Base-by-base conservation (phyloP, 2,797 vertebrate species). In the Myotis findleyi region DNA sequence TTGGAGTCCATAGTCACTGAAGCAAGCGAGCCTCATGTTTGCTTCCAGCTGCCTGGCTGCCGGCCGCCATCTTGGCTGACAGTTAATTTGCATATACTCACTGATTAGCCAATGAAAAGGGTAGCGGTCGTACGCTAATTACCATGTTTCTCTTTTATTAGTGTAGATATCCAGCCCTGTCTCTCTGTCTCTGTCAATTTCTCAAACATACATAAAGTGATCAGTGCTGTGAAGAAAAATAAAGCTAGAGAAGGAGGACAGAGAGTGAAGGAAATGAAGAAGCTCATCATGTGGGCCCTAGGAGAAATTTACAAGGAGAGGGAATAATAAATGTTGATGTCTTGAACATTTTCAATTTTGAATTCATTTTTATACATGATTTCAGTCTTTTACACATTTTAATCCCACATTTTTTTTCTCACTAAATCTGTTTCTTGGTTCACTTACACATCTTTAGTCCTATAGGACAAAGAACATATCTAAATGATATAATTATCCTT, bases 401-500 rank as follows among this genome's bases (percentile, higher is more conserved):
- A 76, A 87, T 36, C 69, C 17, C n/a, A 62, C 2, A 47, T 62
- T 92, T 81, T 59, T 25, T 64, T 36, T n/a, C 53, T 77, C 49
- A 49, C 10, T 83, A 71, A 88, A 71, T 88, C 33, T 73, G 4
- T 44, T 75, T 66, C 59, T 62, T 1, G 2, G 38, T 59, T 93
- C 47, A 73, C 49, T 73, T 81, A 68, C 4, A 38, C 13, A n/a
- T 30, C 23, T 59, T 86, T 11, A 41, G 16, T 57, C 33, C 49
- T 53, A 53, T 5, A 75, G 12, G 41, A 80, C 27, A 68, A 81
- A 75, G 47, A 51, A 57, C 27, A 49, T 69, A 86, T 4, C 17
- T 77, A 64, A 25, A 80, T 53, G 80, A 62, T 30, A 64, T 69
- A 87, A 91, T 57, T 94, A 81, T 73, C 66, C 7, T 81, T 73